Evolutionary conservation across 2,888 invertebrate species (phyloP), one percentile per base, ranked within the genome.

Genomic region (Chrysodeixis includens): DNA sequence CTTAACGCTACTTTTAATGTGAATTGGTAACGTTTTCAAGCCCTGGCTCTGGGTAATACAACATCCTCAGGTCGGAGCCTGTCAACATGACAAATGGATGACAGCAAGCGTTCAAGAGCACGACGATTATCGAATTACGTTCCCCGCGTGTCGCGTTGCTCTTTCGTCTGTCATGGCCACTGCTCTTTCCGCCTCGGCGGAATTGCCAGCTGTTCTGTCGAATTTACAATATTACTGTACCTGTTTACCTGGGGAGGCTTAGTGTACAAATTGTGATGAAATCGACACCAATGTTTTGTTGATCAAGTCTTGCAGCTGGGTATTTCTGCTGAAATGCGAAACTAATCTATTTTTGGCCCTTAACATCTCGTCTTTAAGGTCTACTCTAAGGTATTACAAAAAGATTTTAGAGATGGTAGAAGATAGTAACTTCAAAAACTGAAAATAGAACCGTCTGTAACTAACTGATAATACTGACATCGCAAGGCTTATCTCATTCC

Each of bases 91-190:
- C 90, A 89, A 90, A 92, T 92, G 88, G 86, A 77, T 87, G 88
- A 85, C 88, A 86, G 83, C 89, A 74, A 77, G 77, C 89, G 90
- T 93, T 94, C 94, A 94, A 93, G 94, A 93, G 91, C 94, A 90
- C 77, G 87, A 56, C 91, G 86, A 93, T 94, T 95, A 95, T 93
- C 93, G 92, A 93, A 94, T 95, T 93, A 93, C 87, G 89, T 80
- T 88, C 92, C 93, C 92, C 89, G 88, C 84, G 80, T 82, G 83
- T 83, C 83, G 84, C 84, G 88, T 83, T 93, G 94, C 92, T 93
- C 94, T 93, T 94, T 92, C 92, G 89, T 90, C 87, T 93, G 94
- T 90, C 94, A 93, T 79, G 94, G 94, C 88, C 94, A 89, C 80
- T 90, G 90, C 87, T 90, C 86, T 88, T 88, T 89, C 89, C 81